These are phyloP conservation scores for Cotesia congregata DNA, from an alignment of 2,888 invertebrate genomes.

Conservation along the genomic window DNA sequence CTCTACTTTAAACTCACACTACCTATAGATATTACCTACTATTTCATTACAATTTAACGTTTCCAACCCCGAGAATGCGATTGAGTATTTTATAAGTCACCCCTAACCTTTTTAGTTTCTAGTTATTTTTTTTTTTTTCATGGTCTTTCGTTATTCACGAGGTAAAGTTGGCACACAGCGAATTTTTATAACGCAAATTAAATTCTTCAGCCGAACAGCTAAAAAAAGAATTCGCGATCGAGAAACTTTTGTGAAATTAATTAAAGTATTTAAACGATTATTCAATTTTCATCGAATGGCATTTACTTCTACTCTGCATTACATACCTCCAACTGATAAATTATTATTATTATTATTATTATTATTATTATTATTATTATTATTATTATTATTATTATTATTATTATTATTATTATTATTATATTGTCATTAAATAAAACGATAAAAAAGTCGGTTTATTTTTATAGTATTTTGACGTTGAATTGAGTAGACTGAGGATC, in stretches of 20 bases:
- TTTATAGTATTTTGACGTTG: conserved; percentile 11
- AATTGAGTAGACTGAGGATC: conserved; percentile 20
- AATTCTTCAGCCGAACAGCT: conserved; percentile 2
- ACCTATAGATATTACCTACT: not conserved
- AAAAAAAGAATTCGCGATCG: conserved; percentile 9
- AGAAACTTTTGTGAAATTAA: conserved; percentile 13
- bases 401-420: not conserved
- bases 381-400: too few species aligned
- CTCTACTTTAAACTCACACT: too few species aligned
- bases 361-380: too few species aligned
- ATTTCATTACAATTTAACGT: conserved; percentile 34
- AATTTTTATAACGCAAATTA: conserved; percentile 8
- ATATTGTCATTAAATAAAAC: not conserved
- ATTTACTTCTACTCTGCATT: conserved; percentile 8
- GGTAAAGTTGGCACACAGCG: conserved; percentile 1
- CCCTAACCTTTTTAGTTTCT: conserved; percentile 20
- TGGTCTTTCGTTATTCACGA: conserved; percentile 12
- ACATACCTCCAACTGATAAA: not conserved
- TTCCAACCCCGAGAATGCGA: conserved; percentile 29
- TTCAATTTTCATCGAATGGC: conserved; percentile 22
- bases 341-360: not conserved
- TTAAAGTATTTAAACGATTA: conserved; percentile 21
- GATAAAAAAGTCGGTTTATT: not conserved
- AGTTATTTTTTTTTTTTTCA: conserved; percentile 15
- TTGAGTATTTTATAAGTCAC: conserved; percentile 34